phyloP scores from a whole-genome alignment of 2,888 invertebrate species.

The Omphaloscelis lunosa region DNA sequence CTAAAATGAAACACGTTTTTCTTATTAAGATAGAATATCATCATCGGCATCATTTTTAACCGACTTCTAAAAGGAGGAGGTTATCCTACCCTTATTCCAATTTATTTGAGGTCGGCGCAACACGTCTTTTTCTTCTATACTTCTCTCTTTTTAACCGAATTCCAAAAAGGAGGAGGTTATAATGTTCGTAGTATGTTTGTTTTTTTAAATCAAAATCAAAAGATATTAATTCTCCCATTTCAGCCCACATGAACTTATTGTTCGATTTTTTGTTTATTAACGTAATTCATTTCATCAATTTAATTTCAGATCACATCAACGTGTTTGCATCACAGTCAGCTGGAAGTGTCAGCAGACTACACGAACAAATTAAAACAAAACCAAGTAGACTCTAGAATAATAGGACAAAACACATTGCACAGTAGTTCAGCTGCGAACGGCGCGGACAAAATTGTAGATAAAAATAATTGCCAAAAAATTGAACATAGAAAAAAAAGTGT shows the following conservation, averaged over 20 bases:
- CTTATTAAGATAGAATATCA: background rate
- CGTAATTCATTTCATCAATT: background rate
- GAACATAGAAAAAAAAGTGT: constrained; percentile 79
- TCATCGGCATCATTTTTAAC: no score
- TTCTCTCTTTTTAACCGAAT: no score
- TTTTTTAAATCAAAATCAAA: background rate
- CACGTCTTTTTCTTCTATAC: no score
- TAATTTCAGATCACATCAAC: constrained; percentile 83
- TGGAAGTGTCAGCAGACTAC: constrained; percentile 81
- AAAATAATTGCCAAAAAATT: constrained; percentile 80
- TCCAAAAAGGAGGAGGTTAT: no score
- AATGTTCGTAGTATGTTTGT: no score
- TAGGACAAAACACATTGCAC: constrained; percentile 49
- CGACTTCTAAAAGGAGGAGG: no score
- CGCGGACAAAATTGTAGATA: constrained; percentile 63
- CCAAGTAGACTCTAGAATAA: constrained; percentile 61
- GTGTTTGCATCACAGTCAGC: constrained; percentile 86
- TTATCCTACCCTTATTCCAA: no score
- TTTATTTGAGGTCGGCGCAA: no score
- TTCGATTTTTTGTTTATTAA: no score
- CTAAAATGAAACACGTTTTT: background rate
- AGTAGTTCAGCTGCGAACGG: constrained; percentile 54
- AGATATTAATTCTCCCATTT: background rate
- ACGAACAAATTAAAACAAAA: constrained; percentile 68
- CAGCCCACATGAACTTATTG: background rate